phyloP scores from a whole-genome alignment of 2,797 vertebrate species.

The Tenualosa ilisha region DNA sequence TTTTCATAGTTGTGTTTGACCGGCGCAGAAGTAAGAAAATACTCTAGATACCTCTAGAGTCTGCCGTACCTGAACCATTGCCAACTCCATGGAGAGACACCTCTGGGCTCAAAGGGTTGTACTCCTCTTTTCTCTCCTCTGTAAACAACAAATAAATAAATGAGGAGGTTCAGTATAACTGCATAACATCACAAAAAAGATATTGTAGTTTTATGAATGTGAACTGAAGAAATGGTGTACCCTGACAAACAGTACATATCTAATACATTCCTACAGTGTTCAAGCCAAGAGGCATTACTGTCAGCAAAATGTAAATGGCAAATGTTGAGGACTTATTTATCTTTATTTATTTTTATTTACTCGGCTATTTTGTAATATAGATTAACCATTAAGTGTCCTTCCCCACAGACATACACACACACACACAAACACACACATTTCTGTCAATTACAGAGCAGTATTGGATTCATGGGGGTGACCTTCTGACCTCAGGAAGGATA shows the following conservation, averaged over 20 bases:
- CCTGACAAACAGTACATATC: background rate
- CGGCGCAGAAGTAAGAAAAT: background rate
- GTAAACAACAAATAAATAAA: slow-evolving; percentile 49
- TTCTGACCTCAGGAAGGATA: slow-evolving; percentile 17
- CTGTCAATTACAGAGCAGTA: background rate
- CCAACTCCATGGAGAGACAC: slow-evolving; percentile 77
- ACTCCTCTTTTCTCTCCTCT: slow-evolving; percentile 90
- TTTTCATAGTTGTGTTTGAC: background rate
- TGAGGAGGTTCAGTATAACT: background rate
- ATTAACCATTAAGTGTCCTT: slow-evolving; percentile 15
- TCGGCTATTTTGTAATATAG: background rate
- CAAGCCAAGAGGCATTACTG: background rate
- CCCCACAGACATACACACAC: background rate
- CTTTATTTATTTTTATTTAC: background rate
- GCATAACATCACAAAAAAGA: background rate
- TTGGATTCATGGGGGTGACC: slow-evolving; percentile 8
- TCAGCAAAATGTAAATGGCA: background rate
- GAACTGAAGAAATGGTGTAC: background rate
- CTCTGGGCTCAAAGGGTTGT: slow-evolving; percentile 82
- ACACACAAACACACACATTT: slow-evolving; percentile 8
- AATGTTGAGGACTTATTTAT: slow-evolving; percentile 15
- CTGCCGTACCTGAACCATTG: slow-evolving; percentile 86
- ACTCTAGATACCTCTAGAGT: background rate
- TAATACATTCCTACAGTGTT: background rate
- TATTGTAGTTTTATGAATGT: background rate